Percentiles rank a stretch among this genome's conserved stretches.
phyloP scores from a whole-genome alignment of 30 jellyfish, hydroid and myxozoan genomes.

The Turritopsis rubra region DNA sequence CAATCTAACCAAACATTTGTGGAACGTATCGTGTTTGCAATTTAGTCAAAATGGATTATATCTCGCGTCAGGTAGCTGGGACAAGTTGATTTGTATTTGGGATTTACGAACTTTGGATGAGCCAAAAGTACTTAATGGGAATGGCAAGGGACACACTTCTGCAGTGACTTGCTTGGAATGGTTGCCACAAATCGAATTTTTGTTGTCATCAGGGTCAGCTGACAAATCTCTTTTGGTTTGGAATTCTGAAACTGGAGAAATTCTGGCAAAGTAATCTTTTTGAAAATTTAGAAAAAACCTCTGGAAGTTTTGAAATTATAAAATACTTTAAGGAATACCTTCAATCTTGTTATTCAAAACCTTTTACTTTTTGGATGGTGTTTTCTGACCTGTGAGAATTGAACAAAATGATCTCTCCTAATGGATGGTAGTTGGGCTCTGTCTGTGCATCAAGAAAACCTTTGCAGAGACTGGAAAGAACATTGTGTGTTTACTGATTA shows the following conservation, averaged over 20 bases:
- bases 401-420: too few species aligned
- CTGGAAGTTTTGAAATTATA: neutral
- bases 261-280: slow-evolving; percentile 34
- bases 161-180: slow-evolving; percentile 77
- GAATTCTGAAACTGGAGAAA: slow-evolving; percentile 70
- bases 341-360: too few species aligned
- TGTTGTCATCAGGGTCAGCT: slow-evolving; percentile 78
- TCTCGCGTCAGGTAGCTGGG: slow-evolving; percentile 93
- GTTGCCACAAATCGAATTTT: slow-evolving; percentile 71
- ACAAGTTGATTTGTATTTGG: slow-evolving; percentile 63
- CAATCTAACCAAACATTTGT: slow-evolving; percentile 57
- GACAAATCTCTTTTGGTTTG: slow-evolving; percentile 59
- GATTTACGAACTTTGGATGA: slow-evolving; percentile 64
- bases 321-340: too few species aligned
- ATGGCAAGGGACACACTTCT: slow-evolving; percentile 58
- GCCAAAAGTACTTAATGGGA: slow-evolving; percentile 42
- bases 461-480: too few species aligned
- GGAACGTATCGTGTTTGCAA: slow-evolving; percentile 67
- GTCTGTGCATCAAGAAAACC: too few species aligned
- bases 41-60: slow-evolving; percentile 72
- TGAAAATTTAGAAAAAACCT: neutral
- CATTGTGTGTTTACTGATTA: too few species aligned
- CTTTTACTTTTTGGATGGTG: too few species aligned
- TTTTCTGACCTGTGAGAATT: too few species aligned
- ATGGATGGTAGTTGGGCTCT: too few species aligned